These are phyloP conservation scores for Tricholaema leucomelas DNA, from an alignment of 2,113 vertebrate genomes.

Conservation along the genomic window DNA sequence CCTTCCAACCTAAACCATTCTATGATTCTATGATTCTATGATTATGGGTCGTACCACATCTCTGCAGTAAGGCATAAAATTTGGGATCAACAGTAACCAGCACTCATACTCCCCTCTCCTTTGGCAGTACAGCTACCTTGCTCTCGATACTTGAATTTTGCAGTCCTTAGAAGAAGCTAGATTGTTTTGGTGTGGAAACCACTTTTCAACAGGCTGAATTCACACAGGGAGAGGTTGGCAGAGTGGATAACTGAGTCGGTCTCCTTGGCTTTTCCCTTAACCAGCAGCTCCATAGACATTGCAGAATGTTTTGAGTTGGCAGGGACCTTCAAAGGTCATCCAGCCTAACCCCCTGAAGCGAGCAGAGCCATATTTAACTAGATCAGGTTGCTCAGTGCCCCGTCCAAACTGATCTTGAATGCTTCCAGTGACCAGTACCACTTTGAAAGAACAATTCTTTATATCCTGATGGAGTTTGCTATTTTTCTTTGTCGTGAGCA, in stretches of 20 bases:
- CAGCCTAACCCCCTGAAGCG: no score
- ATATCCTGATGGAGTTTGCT: neutral
- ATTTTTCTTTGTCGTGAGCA: neutral
- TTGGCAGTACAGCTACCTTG: neutral
- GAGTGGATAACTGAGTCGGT: neutral
- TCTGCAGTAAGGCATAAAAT: neutral
- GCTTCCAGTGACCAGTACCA: neutral
- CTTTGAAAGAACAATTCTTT: neutral
- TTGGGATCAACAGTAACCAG: neutral
- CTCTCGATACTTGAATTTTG: neutral
- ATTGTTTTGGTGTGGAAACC: neutral
- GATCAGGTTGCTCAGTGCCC: no score
- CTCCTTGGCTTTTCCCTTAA: neutral
- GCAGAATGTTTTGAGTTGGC: no score
- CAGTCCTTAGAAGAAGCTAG: neutral
- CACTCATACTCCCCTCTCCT: neutral
- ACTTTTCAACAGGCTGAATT: neutral
- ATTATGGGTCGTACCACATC: accelerated
- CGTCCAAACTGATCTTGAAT: no score
- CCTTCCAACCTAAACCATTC: no score
- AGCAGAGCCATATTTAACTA: no score
- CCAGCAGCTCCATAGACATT: neutral
- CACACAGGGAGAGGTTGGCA: neutral
- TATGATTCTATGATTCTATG: no score
- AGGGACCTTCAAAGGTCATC: no score